Evolutionary conservation across 2,888 invertebrate genomes (phyloP).

Genomic region (Perizoma affinitatum): DNA sequence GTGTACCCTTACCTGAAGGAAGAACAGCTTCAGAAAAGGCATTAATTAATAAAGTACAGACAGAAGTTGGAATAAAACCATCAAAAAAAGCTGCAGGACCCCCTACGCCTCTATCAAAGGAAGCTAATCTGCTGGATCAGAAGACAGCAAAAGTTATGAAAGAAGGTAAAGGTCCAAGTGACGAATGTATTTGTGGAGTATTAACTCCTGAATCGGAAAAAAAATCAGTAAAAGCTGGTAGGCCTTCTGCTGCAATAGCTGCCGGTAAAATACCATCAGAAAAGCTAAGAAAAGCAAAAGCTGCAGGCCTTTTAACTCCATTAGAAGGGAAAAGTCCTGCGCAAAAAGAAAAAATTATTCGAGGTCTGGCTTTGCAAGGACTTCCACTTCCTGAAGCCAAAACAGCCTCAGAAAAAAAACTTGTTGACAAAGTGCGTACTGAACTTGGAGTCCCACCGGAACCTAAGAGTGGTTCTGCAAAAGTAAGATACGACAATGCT

Average conservation of each 20-base stretch:
- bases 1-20: constrained; percentile 41
- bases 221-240: constrained; percentile 18
- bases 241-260: too few relatives aligned
- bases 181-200: constrained; percentile 34
- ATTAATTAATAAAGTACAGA: constrained; percentile 37
- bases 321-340: constrained; percentile 42
- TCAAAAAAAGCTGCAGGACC: constrained; percentile 36
- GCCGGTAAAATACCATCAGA: constrained; percentile 42
- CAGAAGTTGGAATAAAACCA: constrained; percentile 3
- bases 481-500: constrained; percentile 33
- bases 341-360: constrained; percentile 43
- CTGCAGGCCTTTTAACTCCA: constrained; percentile 39
- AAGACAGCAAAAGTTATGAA: constrained; percentile 45
- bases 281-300: constrained; percentile 38
- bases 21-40: constrained; percentile 38
- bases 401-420: constrained; percentile 43
- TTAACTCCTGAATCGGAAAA: constrained; percentile 44
- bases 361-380: constrained; percentile 33
- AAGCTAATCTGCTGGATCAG: constrained; percentile 22
- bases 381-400: constrained; percentile 40
- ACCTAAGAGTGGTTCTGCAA: constrained; percentile 42
- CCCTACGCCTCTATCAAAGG: constrained; percentile 43
- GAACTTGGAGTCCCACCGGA: constrained; percentile 7
- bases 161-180: constrained; percentile 46
- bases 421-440: constrained; percentile 28